Evolutionary conservation across 2,888 invertebrate genomes (phyloP).

Genomic region (Metopia argyrocephala): DNA sequence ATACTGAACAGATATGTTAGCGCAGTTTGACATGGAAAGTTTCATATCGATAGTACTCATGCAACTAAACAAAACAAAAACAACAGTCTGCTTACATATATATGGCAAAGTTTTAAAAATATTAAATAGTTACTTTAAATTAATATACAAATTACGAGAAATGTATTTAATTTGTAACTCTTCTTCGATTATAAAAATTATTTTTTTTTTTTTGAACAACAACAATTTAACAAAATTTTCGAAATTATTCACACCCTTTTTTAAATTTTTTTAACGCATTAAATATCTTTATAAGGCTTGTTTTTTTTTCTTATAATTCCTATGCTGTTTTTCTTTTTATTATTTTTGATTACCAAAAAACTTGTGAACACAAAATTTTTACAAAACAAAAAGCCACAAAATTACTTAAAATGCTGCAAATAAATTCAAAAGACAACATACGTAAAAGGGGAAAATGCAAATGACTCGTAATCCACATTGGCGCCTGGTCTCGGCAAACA

Average conservation of each 20-base stretch:
- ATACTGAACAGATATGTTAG: no score
- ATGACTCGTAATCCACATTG: conserved; percentile 50
- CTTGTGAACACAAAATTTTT: background rate
- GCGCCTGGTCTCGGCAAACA: conserved; percentile 47
- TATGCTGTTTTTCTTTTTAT: no score
- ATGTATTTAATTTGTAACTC: no score
- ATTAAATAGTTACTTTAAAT: background rate
- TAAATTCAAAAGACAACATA: background rate
- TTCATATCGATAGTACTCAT: no score
- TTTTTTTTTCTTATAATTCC: no score
- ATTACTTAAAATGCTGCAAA: background rate
- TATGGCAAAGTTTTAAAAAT: background rate
- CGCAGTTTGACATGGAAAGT: no score
- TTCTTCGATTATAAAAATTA: background rate
- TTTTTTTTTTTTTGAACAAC: background rate
- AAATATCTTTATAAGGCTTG: no score
- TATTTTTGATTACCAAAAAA: background rate
- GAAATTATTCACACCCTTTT: conserved; percentile 33
- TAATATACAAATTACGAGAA: background rate
- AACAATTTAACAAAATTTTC: background rate
- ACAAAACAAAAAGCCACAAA: background rate
- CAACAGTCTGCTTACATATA: conserved; percentile 12
- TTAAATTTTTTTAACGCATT: conserved; percentile 4
- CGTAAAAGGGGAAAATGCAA: conserved; percentile 35
- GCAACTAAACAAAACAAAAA: no score